Base-by-base conservation (phyloP, 2,888 invertebrate species). In the Rutpela maculata region DNA sequence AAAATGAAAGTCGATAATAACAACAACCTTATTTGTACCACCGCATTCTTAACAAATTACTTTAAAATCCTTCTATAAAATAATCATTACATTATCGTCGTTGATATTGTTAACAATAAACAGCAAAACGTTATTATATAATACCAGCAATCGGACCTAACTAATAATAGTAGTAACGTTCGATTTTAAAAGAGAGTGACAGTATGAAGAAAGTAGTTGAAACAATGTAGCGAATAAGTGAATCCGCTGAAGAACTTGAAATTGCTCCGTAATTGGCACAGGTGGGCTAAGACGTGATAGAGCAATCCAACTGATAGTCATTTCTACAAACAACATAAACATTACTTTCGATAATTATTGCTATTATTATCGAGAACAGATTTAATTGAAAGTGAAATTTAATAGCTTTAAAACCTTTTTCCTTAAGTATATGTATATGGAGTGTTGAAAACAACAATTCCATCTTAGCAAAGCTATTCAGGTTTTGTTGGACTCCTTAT, bases 161-260 rank as follows among this genome's bases (percentile, higher is more conserved):
- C 5, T 50, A 50, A 50, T 50, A 50, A 50, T 50, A 50, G n/a
- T n/a, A 50, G 50, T 50, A 50, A 50, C 50, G n/a, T n/a, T 50
- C 15, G 3, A n/a, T n/a, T 43, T 43, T 5, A 50, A 50, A 50
- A 5, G 50, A 50, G 50, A 50, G 50, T 50, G 50, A 50, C n/a
- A 50, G 50, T 50, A 50, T n/a, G 12, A 50, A 50, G 50, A 50
- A 50, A 50, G 50, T 50, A 50, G 15, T 15, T 43, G 43, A 43
- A 43, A 15, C 15, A 43, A 15, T n/a, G 50, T 50, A 50, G 50
- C n/a, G 50, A 50, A 17, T 50, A 50, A 50, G 50, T 50, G 50
- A n/a, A n/a, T 17, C 6, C 5, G 50, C 5, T 50, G 5, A 15
- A n/a, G 50, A 50, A 50, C 50, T 50, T 50, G 50, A 50, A 50